Conservation (phyloP, 2,888 invertebrate species). For the Laothoe populi region DNA sequence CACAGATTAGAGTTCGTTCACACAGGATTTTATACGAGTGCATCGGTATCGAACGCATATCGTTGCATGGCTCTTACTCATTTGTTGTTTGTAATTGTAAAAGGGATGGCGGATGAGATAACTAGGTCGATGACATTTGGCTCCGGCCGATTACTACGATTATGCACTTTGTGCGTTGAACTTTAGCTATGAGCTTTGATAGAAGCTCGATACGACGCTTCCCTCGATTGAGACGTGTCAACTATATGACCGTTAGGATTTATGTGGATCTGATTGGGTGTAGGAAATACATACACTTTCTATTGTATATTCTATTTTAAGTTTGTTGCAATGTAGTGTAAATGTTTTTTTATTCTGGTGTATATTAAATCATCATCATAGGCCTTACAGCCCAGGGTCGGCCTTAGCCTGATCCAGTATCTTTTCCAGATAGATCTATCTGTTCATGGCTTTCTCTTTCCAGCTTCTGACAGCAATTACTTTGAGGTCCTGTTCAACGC, state of each 20-base stretch:
- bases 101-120: slow-evolving; percentile 85
- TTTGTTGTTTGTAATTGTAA: slow-evolving; percentile 84
- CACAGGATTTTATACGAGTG: slow-evolving; percentile 84
- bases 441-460: too few relatives aligned
- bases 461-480: too few relatives aligned
- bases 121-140: slow-evolving; percentile 84
- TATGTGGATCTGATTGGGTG: not conserved
- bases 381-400: too few relatives aligned
- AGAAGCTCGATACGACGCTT: slow-evolving; percentile 36
- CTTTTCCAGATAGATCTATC: too few relatives aligned
- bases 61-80: slow-evolving; percentile 81
- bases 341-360: too few relatives aligned
- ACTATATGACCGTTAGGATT: not conserved
- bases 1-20: slow-evolving; percentile 84
- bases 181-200: slow-evolving; percentile 75
- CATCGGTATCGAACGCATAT: slow-evolving; percentile 79
- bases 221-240: slow-evolving; percentile 39
- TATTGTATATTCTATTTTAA: too few relatives aligned
- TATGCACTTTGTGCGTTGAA: slow-evolving; percentile 85
- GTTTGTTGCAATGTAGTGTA: too few relatives aligned
- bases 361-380: too few relatives aligned
- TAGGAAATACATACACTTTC: not conserved
- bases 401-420: too few relatives aligned
- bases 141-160: slow-evolving; percentile 82
- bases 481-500: too few relatives aligned